Evolutionary conservation across 2,888 invertebrate species (phyloP), one percentile per base, ranked within the genome.

Genomic region (Busseola fusca): DNA sequence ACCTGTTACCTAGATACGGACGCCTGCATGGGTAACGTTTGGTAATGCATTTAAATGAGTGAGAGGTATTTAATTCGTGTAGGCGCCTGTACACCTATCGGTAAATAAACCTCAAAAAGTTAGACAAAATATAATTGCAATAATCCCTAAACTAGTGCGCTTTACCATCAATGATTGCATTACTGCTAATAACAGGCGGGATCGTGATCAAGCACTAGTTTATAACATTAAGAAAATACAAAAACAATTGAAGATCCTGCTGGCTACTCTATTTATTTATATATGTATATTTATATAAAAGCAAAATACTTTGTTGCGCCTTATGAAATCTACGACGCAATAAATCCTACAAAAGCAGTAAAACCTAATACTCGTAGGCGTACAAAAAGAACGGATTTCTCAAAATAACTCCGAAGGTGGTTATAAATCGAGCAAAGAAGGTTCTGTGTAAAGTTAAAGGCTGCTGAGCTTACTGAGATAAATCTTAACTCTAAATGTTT

Each of bases 401-500:
- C 12, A 21, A 18, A 40, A 45, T 16, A 5, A 40, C 14, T 21
- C 4, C 9, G 0, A 16, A 42, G 21, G 7, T 16, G 42, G 54
- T n/a, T 16, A n/a, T n/a, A 30, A 40, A 30, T 21, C 37, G 30
- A n/a, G 14, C 7, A 16, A 73, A 66, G 21, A 14, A 25, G 25
- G 27, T 52, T 75, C 1, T 16, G 21, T 16, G 4, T 5, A 2
- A 25, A 74, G 21, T 21, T 21, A 57, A 30, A 50, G n/a, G 25
- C 10, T 27, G 25, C 25, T 30, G 25, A 3, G 45, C 69, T 18
- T 27, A 25, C 27, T 18, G 21, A 25, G 7, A 45, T 48, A 30
- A n/a, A 69, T 27, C 42, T 42, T 27, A 42, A 6, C 18, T 42
- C 25, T 70, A 30, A 57, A 69, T 27, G 30, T 45, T 56, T 25